Evolutionary conservation across 2,113 vertebrate species (phyloP), one percentile per base, ranked within the genome.

Genomic region (Halichoerus grypus): DNA sequence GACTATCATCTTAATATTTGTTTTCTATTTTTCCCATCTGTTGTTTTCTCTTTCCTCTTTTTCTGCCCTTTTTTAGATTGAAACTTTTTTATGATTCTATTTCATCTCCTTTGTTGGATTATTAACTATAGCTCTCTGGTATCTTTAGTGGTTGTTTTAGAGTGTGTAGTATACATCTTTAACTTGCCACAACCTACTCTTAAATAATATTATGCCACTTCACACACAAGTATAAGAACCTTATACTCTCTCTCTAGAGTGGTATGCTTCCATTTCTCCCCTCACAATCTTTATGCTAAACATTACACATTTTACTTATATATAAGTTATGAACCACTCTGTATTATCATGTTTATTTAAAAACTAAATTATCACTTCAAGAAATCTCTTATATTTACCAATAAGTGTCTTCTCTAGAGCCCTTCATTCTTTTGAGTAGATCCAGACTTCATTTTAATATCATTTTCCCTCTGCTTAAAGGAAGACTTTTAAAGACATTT

Each of bases 31-130:
- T 59, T 82, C 12, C 16, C 7, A 57, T 79, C 2, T 86, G 21
- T 94, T 87, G 53, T 49, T 94, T 51, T 61, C 67, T 24, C 83
- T 46, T 65, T 5, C 12, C 3, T 26, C 11, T 59, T 91, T 77
- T 92, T 46, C 22, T 96, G n/a, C 4, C 4, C 77, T 87, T 3
- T 93, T 91, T 46, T 26, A 12, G 16, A 63, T 19, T 55, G 22
- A 67, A 10, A 53, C 59, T 81, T 81, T 90, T 91, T 88, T 26
- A 74, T 74, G 28, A 59, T 72, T 97, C 46, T 79, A 36, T 97
- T 90, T 90, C 31, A 74, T 76, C 22, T 88, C 19, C 15, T 82
- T 74, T 94, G n/a, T 82, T 96, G 65, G 36, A 5, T 89, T 86
- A 85, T 77, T 83, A 72, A 39, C n/a, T 26, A 28, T 65, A 71